Evolutionary conservation across 2,797 vertebrate species (phyloP).

Genomic region (Lerista edwardsae): DNA sequence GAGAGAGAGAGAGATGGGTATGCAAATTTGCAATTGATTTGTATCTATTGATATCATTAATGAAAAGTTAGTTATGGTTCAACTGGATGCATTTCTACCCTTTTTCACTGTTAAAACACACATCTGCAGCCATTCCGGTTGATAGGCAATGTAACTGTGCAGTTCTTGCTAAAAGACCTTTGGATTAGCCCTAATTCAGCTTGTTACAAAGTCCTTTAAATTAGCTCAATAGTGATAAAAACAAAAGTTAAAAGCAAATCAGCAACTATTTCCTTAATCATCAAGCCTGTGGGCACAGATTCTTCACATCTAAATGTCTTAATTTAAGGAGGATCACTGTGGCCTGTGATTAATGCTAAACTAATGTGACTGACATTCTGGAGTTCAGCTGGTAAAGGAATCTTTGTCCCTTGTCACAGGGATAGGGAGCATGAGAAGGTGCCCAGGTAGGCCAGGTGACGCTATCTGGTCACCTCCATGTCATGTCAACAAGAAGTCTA

Average conservation of each 20-base stretch:
- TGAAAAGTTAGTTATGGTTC: constrained; percentile 10
- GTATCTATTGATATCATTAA: background rate
- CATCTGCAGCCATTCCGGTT: background rate
- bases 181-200: constrained; percentile 27
- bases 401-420: background rate
- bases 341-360: background rate
- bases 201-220: constrained; percentile 36
- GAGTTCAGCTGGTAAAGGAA: background rate
- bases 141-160: constrained; percentile 20
- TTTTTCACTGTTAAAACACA: constrained; percentile 19
- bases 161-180: constrained; percentile 16
- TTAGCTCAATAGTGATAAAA: constrained; percentile 29
- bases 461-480: no score
- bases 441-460: no score
- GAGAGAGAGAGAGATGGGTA: no score
- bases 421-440: background rate
- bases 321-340: background rate
- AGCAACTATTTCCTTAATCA: constrained; percentile 45
- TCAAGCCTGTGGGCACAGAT: constrained; percentile 30
- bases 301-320: constrained; percentile 32
- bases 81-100: background rate
- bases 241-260: constrained; percentile 36
- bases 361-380: background rate
- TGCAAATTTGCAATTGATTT: background rate
- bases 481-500: background rate